Evolutionary conservation across 2,797 vertebrate species (phyloP), one percentile per base, ranked within the genome.

Genomic region (Sebastes kiyomatsui): DNA sequence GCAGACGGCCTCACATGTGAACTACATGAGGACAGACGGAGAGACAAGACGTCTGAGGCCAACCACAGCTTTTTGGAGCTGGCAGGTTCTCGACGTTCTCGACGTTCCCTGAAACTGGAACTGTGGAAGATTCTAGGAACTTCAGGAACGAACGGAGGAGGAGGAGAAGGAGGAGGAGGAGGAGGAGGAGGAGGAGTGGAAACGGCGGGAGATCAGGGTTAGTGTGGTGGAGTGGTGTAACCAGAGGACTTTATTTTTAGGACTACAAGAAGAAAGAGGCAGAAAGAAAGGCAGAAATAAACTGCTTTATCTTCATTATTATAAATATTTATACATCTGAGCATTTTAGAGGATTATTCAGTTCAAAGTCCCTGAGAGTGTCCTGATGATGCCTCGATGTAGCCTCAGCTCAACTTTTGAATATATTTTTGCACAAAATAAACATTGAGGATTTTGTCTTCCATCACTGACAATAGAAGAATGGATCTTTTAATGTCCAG

Each of bases 41-140:
- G 11, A 32, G 72, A 25, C 70, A 61, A 71, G 61, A 67, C 25
- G 3, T 69, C 67, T 68, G 55, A 62, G 70, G 66, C 68, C 38
- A 33, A 59, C 73, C 59, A n/a, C 67, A 52, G 33, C 42, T 77
- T 28, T 79, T n/a, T 69, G 73, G 75, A 80, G 78, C 73, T 76
- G 78, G 84, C 82, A 85, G 84, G 70, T 20, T 61, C 64, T 62
- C 5, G 4, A 55, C 27, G 54, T 87, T 91, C 83, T 75, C 14
- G 6, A 32, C 64, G 49, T 90, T 91, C 84, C 62, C 46, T 83
- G 87, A 83, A 90, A 88, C 80, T 89, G 60, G 46, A 87, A 81
- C 72, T 67, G 81, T 58, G 67, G 61, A 81, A 28, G 83, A 84
- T 94, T 93, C 94, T 92, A 79, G 72, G 92, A 94, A 94, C 75